phyloP scores from a whole-genome alignment of 2,113 vertebrate species.

The Machaerirhynchus nigripectus region DNA sequence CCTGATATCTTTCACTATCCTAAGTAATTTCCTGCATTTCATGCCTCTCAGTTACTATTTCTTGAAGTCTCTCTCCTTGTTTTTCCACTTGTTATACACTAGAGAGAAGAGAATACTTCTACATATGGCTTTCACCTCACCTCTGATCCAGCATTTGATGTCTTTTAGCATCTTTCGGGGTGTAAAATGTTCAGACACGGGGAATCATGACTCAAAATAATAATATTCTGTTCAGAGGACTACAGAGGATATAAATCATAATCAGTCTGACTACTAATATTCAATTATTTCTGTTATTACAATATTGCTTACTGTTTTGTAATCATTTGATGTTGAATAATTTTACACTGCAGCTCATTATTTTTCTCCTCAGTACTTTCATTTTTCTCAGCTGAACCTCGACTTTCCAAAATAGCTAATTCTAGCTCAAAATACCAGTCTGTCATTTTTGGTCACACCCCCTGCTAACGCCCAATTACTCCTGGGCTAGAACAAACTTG shows the following conservation, averaged over 20 bases:
- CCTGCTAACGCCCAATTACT: neutral
- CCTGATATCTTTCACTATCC: neutral
- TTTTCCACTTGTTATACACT: neutral
- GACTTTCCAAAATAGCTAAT: neutral
- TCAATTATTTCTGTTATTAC: neutral
- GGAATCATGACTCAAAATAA: neutral
- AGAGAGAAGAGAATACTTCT: neutral
- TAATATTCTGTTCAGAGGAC: neutral
- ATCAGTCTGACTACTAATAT: neutral
- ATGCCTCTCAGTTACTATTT: neutral
- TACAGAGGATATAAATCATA: neutral
- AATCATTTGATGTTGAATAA: neutral
- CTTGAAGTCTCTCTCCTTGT: neutral
- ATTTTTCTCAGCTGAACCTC: neutral
- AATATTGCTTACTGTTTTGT: neutral
- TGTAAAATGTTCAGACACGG: neutral
- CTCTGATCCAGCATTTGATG: neutral
- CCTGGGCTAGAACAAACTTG: neutral
- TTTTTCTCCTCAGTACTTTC: neutral
- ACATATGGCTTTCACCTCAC: neutral
- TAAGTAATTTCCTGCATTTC: neutral
- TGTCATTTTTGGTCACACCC: neutral
- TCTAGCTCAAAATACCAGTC: neutral
- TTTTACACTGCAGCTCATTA: neutral
- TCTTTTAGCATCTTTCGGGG: neutral